Evolutionary conservation across 2,888 invertebrate species (phyloP), one percentile per base, ranked within the genome.

Genomic region (Drosophila pegasa): DNA sequence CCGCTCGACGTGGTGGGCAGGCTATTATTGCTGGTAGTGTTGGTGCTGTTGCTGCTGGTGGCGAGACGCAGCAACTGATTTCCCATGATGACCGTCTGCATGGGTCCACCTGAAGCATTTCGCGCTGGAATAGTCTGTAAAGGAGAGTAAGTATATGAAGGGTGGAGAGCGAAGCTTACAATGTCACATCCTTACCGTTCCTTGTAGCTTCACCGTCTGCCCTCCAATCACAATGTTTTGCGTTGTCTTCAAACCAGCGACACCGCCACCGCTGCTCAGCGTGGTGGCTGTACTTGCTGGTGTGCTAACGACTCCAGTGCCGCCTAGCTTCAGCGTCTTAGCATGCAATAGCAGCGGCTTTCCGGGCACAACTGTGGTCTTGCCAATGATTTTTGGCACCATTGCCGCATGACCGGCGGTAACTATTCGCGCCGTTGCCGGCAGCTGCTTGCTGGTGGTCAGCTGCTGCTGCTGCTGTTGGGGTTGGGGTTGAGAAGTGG

Each of bases 301-400:
- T 1, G 93, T 92, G 71, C 93, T 90, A 18, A 69, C 57, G n/a
- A 70, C 62, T 1, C 93, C 92, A 78, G 93, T 93, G 18, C 93
- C 61, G 33, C 86, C 78, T 41, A 72, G 55, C 7, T 85, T 85
- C 0, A 85, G 27, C 0, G 84, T 68, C 56, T 84, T 84, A 35
- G 88, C 87, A 16, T 87, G 78, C 22, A 86, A 37, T 20, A 86
- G 55, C 37, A 86, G 9, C 1, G 81, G 88, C 48, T 86, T 86
- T 14, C 88, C 88, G 14, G 85, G 77, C 48, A 88, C 58, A 57
- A 86, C 78, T 1, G 87, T 83, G 1, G 87, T 82, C 67, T 91
- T 91, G 35, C 90, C 89, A n/a, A 92, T 78, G 12, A 93, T 91
- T 84, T 93, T 93, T 0, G 94, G 80, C 47, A 76, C 93, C 54